Evolutionary conservation across 1,140 invertebrate species (phyloP).

Genomic region (Tigriopus japonicus): DNA sequence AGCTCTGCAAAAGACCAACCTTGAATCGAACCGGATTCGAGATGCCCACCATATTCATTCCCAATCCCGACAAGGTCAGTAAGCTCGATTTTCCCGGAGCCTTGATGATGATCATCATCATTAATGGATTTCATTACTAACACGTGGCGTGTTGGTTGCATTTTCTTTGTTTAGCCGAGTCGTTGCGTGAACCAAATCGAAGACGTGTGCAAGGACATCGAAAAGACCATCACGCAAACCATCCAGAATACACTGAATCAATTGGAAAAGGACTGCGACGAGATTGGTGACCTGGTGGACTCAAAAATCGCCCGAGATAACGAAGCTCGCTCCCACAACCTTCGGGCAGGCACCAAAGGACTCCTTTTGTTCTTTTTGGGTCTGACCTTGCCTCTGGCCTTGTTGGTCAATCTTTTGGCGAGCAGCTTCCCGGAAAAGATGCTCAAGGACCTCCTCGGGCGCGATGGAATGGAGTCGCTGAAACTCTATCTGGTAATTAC

Average conservation of each 20-base stretch:
- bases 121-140: neutral
- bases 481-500: slow-evolving; percentile 25
- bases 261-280: slow-evolving; percentile 35
- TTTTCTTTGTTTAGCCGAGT: neutral
- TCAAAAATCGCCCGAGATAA: slow-evolving; percentile 28
- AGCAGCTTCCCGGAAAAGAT: slow-evolving; percentile 23
- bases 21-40: slow-evolving; percentile 39
- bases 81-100: neutral
- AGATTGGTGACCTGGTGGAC: slow-evolving; percentile 29
- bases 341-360: slow-evolving; percentile 22
- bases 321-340: slow-evolving; percentile 22
- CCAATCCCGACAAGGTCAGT: slow-evolving; percentile 31
- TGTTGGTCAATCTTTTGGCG: slow-evolving; percentile 27
- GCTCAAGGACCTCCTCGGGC: slow-evolving; percentile 17
- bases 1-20: slow-evolving; percentile 38
- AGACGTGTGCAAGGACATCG: slow-evolving; percentile 36
- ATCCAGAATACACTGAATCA: slow-evolving; percentile 39
- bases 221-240: slow-evolving; percentile 38
- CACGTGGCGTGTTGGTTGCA: neutral
- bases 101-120: neutral
- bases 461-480: slow-evolving; percentile 16
- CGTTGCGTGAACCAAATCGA: slow-evolving; percentile 39
- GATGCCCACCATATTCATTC: slow-evolving; percentile 42
- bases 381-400: slow-evolving; percentile 25
- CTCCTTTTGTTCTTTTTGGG: slow-evolving; percentile 26